phyloP scores from a whole-genome alignment of 2,113 vertebrate genomes.

The Carollia perspicillata region DNA sequence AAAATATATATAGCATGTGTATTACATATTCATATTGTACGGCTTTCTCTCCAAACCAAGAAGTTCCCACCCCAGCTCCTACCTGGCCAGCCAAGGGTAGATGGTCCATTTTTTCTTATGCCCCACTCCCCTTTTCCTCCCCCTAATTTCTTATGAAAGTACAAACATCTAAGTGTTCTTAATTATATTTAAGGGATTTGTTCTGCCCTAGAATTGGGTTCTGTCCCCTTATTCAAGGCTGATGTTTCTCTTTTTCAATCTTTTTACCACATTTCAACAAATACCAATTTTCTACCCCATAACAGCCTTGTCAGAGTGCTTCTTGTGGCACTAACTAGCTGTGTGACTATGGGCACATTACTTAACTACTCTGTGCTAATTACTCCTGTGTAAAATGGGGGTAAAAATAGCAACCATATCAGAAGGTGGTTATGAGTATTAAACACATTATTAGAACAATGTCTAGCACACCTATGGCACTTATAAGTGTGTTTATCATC shows the following conservation, averaged over 20 bases:
- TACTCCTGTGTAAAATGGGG: background rate
- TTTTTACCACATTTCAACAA: background rate
- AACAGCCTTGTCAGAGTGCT: background rate
- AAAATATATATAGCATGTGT: background rate
- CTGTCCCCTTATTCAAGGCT: background rate
- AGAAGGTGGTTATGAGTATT: background rate
- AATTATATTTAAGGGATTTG: background rate
- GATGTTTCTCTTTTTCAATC: background rate
- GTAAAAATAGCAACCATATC: background rate
- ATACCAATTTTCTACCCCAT: background rate
- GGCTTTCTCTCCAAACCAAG: background rate
- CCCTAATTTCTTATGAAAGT: background rate
- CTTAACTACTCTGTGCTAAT: background rate
- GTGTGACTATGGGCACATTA: background rate
- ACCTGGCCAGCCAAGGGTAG: background rate
- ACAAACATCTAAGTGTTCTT: background rate
- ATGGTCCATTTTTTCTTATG: background rate
- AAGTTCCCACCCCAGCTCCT: background rate
- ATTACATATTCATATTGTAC: background rate
- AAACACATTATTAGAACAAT: background rate
- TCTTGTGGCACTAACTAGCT: background rate
- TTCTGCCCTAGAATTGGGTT: background rate
- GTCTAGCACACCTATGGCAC: background rate
- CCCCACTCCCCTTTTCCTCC: background rate
- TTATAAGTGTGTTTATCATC: background rate